Evolutionary conservation across 2,888 invertebrate genomes (phyloP).

Genomic region (Cloeon dipterum): DNA sequence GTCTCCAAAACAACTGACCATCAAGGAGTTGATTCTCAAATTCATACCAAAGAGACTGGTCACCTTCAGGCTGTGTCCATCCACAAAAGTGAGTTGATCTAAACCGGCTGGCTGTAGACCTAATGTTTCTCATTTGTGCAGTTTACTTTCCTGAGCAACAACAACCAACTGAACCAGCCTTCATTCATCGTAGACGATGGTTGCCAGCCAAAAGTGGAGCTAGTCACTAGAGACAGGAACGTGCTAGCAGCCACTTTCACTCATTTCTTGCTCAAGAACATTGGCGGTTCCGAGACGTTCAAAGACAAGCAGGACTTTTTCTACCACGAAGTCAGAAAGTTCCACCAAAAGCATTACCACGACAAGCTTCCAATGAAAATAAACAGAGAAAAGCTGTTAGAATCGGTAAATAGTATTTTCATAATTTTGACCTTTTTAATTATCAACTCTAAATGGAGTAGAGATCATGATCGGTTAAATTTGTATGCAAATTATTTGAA

Average conservation of each 20-base stretch:
- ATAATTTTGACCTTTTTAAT: not conserved
- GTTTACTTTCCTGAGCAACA: slow-evolving; percentile 39
- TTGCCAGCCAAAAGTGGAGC: slow-evolving; percentile 62
- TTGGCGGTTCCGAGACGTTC: slow-evolving; percentile 86
- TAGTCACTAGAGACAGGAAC: slow-evolving; percentile 65
- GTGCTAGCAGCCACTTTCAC: slow-evolving; percentile 85
- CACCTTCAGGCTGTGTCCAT: slow-evolving; percentile 79
- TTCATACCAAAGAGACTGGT: slow-evolving; percentile 81
- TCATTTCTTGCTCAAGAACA: slow-evolving; percentile 73
- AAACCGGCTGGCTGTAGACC: not conserved
- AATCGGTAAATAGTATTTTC: slow-evolving; percentile 30
- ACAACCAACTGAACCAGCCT: slow-evolving; percentile 26
- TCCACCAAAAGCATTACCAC: slow-evolving; percentile 69
- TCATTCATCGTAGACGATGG: slow-evolving; percentile 77
- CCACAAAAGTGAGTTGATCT: slow-evolving; percentile 50
- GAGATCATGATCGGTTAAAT: too few species aligned
- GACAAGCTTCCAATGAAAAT: slow-evolving; percentile 67
- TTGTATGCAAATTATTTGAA: too few species aligned
- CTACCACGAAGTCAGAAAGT: slow-evolving; percentile 59
- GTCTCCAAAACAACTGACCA: slow-evolving; percentile 73
- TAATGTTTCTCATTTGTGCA: too few species aligned
- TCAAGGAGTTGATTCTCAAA: slow-evolving; percentile 82
- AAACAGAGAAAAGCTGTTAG: slow-evolving; percentile 53
- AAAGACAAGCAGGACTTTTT: slow-evolving; percentile 50
- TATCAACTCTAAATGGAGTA: too few species aligned